These are phyloP conservation scores for Aricia agestis DNA, from an alignment of 1,140 invertebrate species.

Conservation along the genomic window DNA sequence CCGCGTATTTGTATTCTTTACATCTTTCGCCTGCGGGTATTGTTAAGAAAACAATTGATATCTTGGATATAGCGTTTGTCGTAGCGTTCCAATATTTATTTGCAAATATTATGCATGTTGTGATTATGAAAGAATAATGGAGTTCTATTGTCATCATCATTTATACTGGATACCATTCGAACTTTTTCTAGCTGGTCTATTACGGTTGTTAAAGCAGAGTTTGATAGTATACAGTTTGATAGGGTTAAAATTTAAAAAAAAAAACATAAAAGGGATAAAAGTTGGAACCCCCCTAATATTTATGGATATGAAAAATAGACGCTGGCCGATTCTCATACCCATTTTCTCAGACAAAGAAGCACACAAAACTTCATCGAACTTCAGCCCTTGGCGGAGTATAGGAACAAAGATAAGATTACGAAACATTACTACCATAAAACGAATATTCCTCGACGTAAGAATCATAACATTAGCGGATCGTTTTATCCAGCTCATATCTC, in stretches of 20 bases:
- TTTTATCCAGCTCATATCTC: conserved; percentile 25
- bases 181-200: too few species aligned
- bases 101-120: neutral
- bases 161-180: too few species aligned
- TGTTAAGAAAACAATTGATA: neutral
- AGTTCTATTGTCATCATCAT: neutral
- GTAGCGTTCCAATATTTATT: neutral
- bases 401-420: neutral
- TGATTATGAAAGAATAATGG: neutral
- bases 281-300: too few species aligned
- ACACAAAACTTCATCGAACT: too few species aligned
- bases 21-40: neutral
- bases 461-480: neutral
- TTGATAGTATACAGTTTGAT: too few species aligned
- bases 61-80: neutral
- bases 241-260: too few species aligned
- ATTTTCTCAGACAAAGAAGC: too few species aligned
- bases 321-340: too few species aligned
- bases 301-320: too few species aligned
- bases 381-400: neutral
- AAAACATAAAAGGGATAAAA: too few species aligned
- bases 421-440: neutral
- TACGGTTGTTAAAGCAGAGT: too few species aligned
- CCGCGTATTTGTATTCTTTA: neutral
- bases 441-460: neutral